Base-by-base conservation (phyloP, 2,888 invertebrate species). In the Petrophora chlorosata region DNA sequence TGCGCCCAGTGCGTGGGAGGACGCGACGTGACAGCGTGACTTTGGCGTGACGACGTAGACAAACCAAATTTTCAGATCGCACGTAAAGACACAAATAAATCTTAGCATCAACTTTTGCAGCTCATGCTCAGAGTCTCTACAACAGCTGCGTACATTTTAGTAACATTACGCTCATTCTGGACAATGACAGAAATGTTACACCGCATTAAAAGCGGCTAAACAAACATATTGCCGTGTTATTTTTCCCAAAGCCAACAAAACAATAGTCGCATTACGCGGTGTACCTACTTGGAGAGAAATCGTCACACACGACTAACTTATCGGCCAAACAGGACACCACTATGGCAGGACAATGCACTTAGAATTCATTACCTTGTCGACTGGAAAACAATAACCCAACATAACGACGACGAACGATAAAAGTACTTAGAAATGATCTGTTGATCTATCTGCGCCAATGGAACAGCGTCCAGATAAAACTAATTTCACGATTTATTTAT, bases 301-400 rank as follows among this genome's bases (percentile, higher is more conserved):
- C 52, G 50, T 48, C 38, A 60, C 52, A 47, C 57, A 56, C 43
- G 28, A 61, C 56, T 55, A 56, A 56, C 47, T 73, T 77, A 74
- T 76, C 69, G 63, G 57, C 54, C 60, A 61, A 51, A 59, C 62
- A 65, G 73, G 70, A 70, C 67, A 63, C 52, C 62, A 59, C 61
- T 59, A 64, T 49, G 57, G 59, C 63, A 72, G 79, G 76, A 81
- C 74, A 79, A 78, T 79, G 79, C 75, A 78, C 76, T 76, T 70
- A 64, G 65, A 74, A 76, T 80, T 67, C 72, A 75, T 77, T 73
- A 70, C 61, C 63, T 73, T 67, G 58, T 66, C 53, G 59, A 69
- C 63, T 57, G 63, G 61, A 73, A 76, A 79, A 83, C 79, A 82
- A 79, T 79, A 71, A 69, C 63, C 61, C 63, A 66, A 67, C 61